Base-by-base conservation (phyloP, 1,140 invertebrate species). In the Aphelinus atriplicis region DNA sequence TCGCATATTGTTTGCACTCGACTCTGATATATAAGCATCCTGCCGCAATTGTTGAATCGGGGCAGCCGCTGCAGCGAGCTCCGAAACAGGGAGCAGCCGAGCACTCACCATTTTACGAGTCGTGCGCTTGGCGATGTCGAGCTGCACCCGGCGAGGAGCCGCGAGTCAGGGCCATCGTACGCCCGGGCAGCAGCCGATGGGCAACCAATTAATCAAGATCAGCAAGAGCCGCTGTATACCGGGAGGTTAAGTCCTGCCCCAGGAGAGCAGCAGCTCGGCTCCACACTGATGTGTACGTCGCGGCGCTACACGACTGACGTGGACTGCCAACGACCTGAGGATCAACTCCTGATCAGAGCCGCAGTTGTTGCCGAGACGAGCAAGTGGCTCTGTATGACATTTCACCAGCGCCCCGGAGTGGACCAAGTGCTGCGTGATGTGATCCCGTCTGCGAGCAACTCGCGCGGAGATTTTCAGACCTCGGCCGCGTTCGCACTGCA, bases 51-150 rank as follows among this genome's bases (percentile, higher is more conserved):
- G 26, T 26, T 26, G 26, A 26, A 26, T 26, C 26, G 26, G 26
- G 26, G 26, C 58, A 45, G 46, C 9, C 3, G 43, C 60, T 46
- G 26, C 26, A 26, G 0, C n/a, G n/a, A 58, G 57, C n/a, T 58
- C 43, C 57, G n/a, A 6, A 9, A 58, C n/a, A n/a, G 57, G 57
- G 57, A 6, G 3, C 3, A 58, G 3, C 57, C n/a, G n/a, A 65
- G 46, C 45, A 75, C 68, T 75, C 57, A 77, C 75, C 75, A 77
- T 77, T 77, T 77, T 77, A 77, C 46, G 71, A 77, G 55, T 65
- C 26, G n/a, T 60, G 64, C 58, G 48, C 58, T 57, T 46, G 56
- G 56, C 47, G 60, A 71, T 71, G 48, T 51, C 56, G 46, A 71
- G 10, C 56, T 71, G 45, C 47, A 75, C 62, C 74, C 67, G 75